phyloP scores from a whole-genome alignment of 2,888 invertebrate genomes.

The Zele albiditarsus region DNA sequence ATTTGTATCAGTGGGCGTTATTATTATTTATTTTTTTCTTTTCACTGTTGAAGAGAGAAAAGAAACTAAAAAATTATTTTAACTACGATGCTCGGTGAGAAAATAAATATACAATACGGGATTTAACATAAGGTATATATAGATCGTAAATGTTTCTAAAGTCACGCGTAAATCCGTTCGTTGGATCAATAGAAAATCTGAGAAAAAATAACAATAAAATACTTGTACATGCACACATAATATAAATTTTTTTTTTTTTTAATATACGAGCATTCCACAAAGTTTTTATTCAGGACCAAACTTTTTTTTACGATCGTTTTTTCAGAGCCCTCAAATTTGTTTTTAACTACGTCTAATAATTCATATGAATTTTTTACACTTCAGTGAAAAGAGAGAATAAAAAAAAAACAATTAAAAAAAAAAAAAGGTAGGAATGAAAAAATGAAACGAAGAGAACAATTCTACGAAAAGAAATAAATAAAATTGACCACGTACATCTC shows the following conservation, averaged over 20 bases:
- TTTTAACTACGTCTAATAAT: not conserved
- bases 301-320: not conserved
- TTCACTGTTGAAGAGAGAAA: no score
- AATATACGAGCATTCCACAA: not conserved
- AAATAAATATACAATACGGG: slow-evolving; percentile 3
- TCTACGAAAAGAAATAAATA: not conserved
- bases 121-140: not conserved
- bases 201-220: not conserved
- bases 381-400: not conserved
- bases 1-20: slow-evolving; percentile 57
- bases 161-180: no score
- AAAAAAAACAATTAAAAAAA: no score
- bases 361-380: not conserved
- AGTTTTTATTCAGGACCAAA: not conserved
- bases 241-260: not conserved
- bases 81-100: not conserved
- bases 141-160: not conserved
- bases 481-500: not conserved
- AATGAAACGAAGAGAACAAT: not conserved
- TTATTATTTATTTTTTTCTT: not conserved
- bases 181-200: not conserved
- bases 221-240: not conserved
- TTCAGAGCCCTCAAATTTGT: not conserved
- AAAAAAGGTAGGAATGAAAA: not conserved
- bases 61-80: no score